These are phyloP conservation scores for Lepus timidus DNA, from an alignment of 2,113 vertebrate genomes.

Conservation along the genomic window DNA sequence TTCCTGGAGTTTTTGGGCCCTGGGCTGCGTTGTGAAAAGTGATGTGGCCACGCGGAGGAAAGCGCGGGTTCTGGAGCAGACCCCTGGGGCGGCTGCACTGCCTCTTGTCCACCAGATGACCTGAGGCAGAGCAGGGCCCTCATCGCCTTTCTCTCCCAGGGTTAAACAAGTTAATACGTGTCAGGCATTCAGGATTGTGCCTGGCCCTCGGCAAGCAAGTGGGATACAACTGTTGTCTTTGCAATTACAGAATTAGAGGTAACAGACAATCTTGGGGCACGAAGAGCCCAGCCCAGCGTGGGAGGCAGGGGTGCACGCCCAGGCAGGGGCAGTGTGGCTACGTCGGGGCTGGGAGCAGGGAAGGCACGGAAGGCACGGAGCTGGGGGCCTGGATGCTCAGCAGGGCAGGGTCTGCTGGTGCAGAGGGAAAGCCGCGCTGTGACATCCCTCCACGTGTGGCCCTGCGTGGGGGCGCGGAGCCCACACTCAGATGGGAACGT, in stretches of 20 bases:
- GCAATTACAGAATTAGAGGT: slow-evolving; percentile 66
- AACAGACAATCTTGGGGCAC: not conserved
- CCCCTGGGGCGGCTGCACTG: not conserved
- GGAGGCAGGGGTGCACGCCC: not conserved
- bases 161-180: not conserved
- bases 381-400: not conserved
- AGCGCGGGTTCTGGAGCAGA: rapidly evolving
- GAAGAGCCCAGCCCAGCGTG: slow-evolving; percentile 20
- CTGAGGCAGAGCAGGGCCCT: not conserved
- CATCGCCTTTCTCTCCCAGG: not conserved
- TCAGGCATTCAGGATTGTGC: slow-evolving; percentile 8
- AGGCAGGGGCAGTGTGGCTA: rapidly evolving
- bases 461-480: rapidly evolving
- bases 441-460: not conserved
- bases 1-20: not conserved
- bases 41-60: rapidly evolving
- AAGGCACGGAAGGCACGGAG: rapidly evolving
- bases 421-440: not conserved
- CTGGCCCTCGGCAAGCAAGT: slow-evolving; percentile 31
- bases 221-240: slow-evolving; percentile 33
- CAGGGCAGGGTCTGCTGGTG: not conserved
- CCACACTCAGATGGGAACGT: not conserved
- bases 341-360: not conserved
- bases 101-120: not conserved
- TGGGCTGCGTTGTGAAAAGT: rapidly evolving